phyloP scores from a whole-genome alignment of 2,113 vertebrate species.

The Euleptes europaea region DNA sequence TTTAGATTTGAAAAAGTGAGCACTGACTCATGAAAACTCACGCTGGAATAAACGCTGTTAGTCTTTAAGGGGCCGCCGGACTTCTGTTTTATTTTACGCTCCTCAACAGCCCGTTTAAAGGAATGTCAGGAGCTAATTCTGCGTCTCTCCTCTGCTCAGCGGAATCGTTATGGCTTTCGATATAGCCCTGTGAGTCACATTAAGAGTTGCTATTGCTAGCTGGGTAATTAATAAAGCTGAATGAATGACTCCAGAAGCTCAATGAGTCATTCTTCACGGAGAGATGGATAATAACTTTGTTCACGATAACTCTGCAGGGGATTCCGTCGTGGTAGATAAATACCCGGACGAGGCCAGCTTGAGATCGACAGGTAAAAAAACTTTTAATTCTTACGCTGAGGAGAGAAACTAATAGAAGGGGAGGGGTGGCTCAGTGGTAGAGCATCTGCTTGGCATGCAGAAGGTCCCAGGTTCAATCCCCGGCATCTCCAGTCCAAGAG shows the following conservation, averaged over 20 bases:
- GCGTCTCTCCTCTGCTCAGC: neutral
- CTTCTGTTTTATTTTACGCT: too few relatives aligned
- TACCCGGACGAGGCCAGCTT: neutral
- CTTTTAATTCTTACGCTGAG: neutral
- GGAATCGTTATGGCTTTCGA: neutral
- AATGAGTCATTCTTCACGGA: constrained; percentile 9
- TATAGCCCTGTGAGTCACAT: neutral
- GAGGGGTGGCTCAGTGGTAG: too few relatives aligned
- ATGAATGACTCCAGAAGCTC: neutral
- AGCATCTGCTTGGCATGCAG: too few relatives aligned
- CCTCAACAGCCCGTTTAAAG: neutral
- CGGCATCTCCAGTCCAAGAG: too few relatives aligned
- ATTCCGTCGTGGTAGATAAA: neutral
- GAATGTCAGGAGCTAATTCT: neutral
- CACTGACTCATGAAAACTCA: too few relatives aligned
- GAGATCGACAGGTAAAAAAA: neutral
- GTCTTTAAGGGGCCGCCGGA: too few relatives aligned
- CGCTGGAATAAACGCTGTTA: too few relatives aligned
- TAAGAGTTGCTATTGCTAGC: neutral
- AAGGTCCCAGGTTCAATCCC: too few relatives aligned
- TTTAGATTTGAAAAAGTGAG: too few relatives aligned
- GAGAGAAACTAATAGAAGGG: neutral
- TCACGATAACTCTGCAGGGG: neutral
- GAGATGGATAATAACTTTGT: constrained; percentile 3
- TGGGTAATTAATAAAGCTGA: constrained; percentile 14